Evolutionary conservation across 2,797 vertebrate species (phyloP), one percentile per base, ranked within the genome.

Genomic region (Crocodylus rhombifer): DNA sequence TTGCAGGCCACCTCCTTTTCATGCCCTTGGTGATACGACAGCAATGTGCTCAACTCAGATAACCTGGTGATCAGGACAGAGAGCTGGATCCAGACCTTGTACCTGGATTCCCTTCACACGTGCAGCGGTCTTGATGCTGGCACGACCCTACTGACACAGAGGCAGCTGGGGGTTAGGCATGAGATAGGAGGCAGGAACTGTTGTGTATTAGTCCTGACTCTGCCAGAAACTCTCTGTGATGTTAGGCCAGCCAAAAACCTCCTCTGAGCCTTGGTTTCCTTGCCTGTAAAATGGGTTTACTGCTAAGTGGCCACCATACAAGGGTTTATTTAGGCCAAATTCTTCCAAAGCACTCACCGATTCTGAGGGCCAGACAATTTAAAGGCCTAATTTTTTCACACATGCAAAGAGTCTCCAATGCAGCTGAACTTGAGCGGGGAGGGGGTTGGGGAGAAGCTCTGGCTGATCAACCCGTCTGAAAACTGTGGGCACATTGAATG

Each of bases 101-200:
- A 60, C 57, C 65, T 60, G 1, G 2, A 25, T 57, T 80, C 78
- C 77, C 23, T 79, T 76, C 69, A 61, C 36, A 1, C 3, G 1
- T 7, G 65, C 55, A 11, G 0, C 4, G 0, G 3, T 13, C 26
- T 5, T 0, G 14, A 21, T 36, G 4, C 5, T 1, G 42, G 33
- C 10, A 56, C 2, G 67, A 8, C 63, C 55, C 64, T 2, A 17
- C 69, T 4, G 71, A 58, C 21, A 0, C 0, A 7, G 73, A 51
- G 73, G 65, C 61, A 88, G 65, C 6, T 63, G 75, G 60, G 69
- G 42, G 57, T 10, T 58, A 73, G 33, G 26, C 15, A 26, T 57
- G 77, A 33, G 76, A 64, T 0, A 80, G 78, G 76, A 61, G 33
- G 71, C 11, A 21, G 94, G 5, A 80, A 30, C 30, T 61, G 33